These are phyloP conservation scores for Galbula dea DNA, from an alignment of 2,113 vertebrate species.

Conservation along the genomic window DNA sequence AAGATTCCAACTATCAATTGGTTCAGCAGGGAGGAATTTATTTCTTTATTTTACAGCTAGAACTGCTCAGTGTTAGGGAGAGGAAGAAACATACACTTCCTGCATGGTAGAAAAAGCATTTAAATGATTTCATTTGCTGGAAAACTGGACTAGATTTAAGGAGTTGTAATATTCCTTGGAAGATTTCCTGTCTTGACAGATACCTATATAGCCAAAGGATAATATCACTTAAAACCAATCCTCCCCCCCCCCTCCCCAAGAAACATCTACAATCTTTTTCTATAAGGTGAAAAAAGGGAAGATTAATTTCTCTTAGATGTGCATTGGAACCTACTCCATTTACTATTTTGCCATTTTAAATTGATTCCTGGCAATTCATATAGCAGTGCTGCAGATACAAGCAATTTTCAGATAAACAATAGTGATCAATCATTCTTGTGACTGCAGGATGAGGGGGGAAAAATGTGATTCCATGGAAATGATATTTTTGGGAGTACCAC, in stretches of 20 bases:
- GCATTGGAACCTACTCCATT: background rate
- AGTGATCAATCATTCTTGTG: background rate
- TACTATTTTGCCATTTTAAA: background rate
- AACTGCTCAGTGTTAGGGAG: background rate
- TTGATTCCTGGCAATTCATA: background rate
- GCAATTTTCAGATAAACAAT: constrained; percentile 6
- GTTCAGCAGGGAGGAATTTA: background rate
- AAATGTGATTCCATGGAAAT: background rate
- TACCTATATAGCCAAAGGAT: background rate
- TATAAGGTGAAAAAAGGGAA: background rate
- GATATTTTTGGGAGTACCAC: background rate
- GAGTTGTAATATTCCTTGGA: background rate
- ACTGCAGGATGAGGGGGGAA: background rate
- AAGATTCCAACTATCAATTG: too few relatives aligned
- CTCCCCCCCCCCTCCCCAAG: background rate
- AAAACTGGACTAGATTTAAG: background rate
- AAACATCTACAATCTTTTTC: background rate
- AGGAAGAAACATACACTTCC: background rate
- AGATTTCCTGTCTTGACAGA: background rate
- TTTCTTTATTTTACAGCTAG: background rate
- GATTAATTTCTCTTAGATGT: background rate
- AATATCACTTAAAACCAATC: background rate
- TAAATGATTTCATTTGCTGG: background rate
- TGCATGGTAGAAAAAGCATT: background rate
- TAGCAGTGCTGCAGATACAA: background rate